Base-by-base conservation (phyloP, 1,140 invertebrate genomes). In the Euura saliciscinereae region DNA sequence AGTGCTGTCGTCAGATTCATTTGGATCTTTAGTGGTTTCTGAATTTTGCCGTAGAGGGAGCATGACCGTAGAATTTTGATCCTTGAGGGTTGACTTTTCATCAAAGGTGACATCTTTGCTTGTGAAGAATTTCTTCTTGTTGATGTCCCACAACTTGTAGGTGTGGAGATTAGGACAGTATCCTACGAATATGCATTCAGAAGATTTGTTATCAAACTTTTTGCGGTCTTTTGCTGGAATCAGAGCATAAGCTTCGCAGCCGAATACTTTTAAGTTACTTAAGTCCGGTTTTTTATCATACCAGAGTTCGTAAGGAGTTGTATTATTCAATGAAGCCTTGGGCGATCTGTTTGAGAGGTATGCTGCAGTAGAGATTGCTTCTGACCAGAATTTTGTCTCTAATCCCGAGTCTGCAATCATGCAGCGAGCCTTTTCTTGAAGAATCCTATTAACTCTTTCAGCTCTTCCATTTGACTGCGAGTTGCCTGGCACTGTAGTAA, bases 381-480 rank as follows among this genome's bases (percentile, higher is more conserved):
- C 65, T 45, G 71, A 71, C 44, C 65, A 65, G 0, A 75, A 43
- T n/a, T 46, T 44, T 44, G 66, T 13, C 11, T 72, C 43, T 45
- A 69, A 45, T 8, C 77, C 70, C 68, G 78, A 77, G 73, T 89
- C 81, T 6, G 83, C 65, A 6, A 89, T 46, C 69, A 89, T 74
- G 65, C 82, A 81, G 59, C 79, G 73, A n/a, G 72, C 69, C 8
- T 42, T 74, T 3, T 78, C 75, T 5, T 74, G 65, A 4, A 85
- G 46, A 8, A 71, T 75, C 59, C 74, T 43, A 42, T 77, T 79
- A 64, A 69, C 43, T 65, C 81, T 64, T 64, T 88, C 84, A 2
- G 79, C 75, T 2, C 78, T 71, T 2, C 85, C 84, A 76, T 87
- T 87, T 65, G 82, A 78, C 70, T 87, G 66, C 1, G 84, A 80